A percentile compares a stretch with the other conserved stretches of the same genome.
Conservation (phyloP, 2,888 invertebrate genomes). For the Cremastinae sp. region DNA sequence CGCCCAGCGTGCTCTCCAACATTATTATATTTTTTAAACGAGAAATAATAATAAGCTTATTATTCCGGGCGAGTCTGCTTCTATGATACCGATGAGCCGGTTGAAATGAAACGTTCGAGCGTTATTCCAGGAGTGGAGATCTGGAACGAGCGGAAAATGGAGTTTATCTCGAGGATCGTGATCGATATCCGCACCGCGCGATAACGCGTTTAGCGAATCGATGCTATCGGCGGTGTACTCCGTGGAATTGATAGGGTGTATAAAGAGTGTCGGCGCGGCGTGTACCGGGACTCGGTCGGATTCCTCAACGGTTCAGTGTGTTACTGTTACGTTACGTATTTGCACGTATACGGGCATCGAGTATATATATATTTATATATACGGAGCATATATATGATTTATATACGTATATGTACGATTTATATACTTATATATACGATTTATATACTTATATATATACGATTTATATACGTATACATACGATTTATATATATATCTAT, state of each 20-base stretch:
- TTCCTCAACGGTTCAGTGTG: conserved; percentile 69
- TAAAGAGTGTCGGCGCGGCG: conserved; percentile 37
- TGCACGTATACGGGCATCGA: conserved; percentile 47
- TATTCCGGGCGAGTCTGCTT: not conserved
- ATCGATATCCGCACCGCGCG: not conserved
- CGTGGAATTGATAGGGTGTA: conserved; percentile 16
- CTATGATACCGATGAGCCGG: too few species aligned
- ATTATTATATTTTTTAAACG: too few species aligned
- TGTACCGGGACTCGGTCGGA: conserved; percentile 62
- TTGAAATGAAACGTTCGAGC: too few species aligned
- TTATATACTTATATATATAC: conserved; percentile 25
- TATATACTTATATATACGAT: too few species aligned
- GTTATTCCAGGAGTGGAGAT: too few species aligned
- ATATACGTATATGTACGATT: too few species aligned
- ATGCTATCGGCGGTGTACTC: conserved; percentile 10
- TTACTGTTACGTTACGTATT: conserved; percentile 69
- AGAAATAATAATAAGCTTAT: too few species aligned
- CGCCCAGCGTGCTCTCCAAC: too few species aligned
- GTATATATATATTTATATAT: conserved; percentile 2
- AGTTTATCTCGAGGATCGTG: not conserved
- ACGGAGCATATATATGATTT: not conserved
- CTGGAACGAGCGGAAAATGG: too few species aligned
- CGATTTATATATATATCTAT: not conserved
- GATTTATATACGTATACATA: conserved; percentile 1
- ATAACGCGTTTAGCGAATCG: conserved; percentile 13